Base-by-base conservation (phyloP, 2,888 invertebrate species). In the Monopis laevigella region DNA sequence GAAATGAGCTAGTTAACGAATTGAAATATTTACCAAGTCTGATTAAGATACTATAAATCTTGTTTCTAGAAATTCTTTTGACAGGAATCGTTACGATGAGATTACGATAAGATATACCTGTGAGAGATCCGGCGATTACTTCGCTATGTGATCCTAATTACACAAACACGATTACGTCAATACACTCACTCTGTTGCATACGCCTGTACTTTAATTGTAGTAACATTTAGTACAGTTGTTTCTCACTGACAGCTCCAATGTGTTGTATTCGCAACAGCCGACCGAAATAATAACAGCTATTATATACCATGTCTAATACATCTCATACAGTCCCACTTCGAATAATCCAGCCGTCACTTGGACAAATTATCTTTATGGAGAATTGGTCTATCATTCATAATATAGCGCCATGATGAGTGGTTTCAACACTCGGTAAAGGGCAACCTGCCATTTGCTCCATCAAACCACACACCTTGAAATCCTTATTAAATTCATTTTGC, bases 361-460 rank as follows among this genome's bases (percentile, higher is more conserved):
- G 17, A 27, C 43, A 47, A 49, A 50, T 46, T 48, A 44, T 46
- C 42, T 42, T 39, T 42, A 45, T 49, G 46, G 43, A 41, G 45
- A 50, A 49, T 47, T 47, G 49, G 44, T 44, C 48, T 41, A 46
- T 45, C 47, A n/a, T n/a, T n/a, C n/a, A 46, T 45, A 48, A 48
- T 51, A 40, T 41, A 38, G 35, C 38, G 36, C 35, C 39, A 32
- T 51, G 50, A 51, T 51, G 45, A 48, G 46, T 43, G 51, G 48
- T 50, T 40, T 47, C 36, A 36, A 43, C 28, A 38, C 41, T 14
- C 41, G 40, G 51, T 51, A 48, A 50, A 50, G 49, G 51, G 50
- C 43, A 44, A 43, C 36, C 17, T 36, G 21, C 21, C 12, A 36
- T 36, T 36, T 36, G 21, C 21, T 21, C 10, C 36, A 36, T 21